phyloP scores from a whole-genome alignment of 2,888 invertebrate genomes.

The Reticulitermes lucifugus region DNA sequence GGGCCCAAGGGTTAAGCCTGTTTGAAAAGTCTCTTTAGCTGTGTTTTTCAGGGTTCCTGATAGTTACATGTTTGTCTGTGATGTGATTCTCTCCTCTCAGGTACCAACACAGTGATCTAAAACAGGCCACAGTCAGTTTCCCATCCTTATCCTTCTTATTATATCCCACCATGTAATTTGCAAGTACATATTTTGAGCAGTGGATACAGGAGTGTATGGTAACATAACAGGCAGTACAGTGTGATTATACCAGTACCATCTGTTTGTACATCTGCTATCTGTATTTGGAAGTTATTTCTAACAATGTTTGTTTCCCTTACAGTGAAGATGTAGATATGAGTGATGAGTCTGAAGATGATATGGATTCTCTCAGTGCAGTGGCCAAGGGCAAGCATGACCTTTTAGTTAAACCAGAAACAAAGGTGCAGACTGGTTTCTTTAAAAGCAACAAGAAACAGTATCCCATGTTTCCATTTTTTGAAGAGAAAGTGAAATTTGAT shows the following conservation, averaged over 20 bases:
- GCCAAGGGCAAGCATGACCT: constrained; percentile 87
- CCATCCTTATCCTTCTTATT: no score
- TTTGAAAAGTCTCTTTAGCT: no score
- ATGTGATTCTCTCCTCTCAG: no score
- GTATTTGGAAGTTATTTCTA: background rate
- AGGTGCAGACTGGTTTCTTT: constrained; percentile 81
- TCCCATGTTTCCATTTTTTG: constrained; percentile 96
- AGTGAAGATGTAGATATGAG: constrained; percentile 79
- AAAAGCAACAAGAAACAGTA: constrained; percentile 91
- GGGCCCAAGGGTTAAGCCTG: no score
- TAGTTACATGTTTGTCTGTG: no score
- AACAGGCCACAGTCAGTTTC: no score
- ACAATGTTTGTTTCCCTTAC: constrained; percentile 51
- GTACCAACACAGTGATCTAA: no score
- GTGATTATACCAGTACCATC: background rate
- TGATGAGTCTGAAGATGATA: constrained; percentile 86
- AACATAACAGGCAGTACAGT: no score
- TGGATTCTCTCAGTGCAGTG: constrained; percentile 81
- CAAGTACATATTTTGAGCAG: background rate
- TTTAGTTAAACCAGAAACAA: constrained; percentile 81
- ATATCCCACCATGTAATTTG: no score
- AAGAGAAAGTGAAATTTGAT: constrained; percentile 91
- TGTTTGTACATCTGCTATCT: background rate
- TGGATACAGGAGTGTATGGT: background rate
- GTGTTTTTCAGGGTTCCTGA: no score